Evolutionary conservation across 2,113 vertebrate species (phyloP).

Genomic region (Panthera uncia): DNA sequence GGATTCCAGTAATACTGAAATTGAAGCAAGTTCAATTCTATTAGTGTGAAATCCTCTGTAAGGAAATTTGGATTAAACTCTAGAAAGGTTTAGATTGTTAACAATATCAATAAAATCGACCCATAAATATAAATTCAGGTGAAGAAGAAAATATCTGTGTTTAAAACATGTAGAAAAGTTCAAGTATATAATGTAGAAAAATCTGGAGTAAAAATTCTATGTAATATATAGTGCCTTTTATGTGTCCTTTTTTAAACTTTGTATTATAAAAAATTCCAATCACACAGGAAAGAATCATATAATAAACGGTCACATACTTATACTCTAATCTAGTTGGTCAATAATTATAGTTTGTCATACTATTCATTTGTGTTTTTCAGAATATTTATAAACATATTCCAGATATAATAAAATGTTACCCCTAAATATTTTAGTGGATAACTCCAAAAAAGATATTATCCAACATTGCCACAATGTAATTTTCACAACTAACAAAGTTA

Average conservation of each 20-base stretch:
- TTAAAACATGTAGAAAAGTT: not conserved
- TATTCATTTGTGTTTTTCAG: not conserved
- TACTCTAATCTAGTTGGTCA: not conserved
- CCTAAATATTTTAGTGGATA: not conserved
- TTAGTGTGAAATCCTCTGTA: constrained; percentile 38
- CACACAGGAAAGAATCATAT: not conserved
- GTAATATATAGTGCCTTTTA: not conserved
- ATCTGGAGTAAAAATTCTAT: not conserved
- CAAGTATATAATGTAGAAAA: not conserved
- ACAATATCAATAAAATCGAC: constrained; percentile 26
- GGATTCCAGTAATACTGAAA: constrained; percentile 54
- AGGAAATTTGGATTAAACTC: constrained; percentile 35
- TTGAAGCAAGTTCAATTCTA: constrained; percentile 49
- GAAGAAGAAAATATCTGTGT: not conserved
- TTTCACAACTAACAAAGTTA: not conserved
- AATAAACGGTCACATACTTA: not conserved
- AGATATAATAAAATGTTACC: not conserved
- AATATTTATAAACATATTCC: not conserved
- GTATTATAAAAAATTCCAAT: not conserved
- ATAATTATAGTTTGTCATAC: not conserved
- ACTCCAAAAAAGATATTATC: not conserved
- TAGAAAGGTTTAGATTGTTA: constrained; percentile 32
- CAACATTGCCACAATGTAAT: not conserved
- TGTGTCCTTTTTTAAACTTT: not conserved
- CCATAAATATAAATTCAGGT: not conserved